Evolutionary conservation across 2,888 invertebrate species (phyloP).

Genomic region (Nomada goodeniana): DNA sequence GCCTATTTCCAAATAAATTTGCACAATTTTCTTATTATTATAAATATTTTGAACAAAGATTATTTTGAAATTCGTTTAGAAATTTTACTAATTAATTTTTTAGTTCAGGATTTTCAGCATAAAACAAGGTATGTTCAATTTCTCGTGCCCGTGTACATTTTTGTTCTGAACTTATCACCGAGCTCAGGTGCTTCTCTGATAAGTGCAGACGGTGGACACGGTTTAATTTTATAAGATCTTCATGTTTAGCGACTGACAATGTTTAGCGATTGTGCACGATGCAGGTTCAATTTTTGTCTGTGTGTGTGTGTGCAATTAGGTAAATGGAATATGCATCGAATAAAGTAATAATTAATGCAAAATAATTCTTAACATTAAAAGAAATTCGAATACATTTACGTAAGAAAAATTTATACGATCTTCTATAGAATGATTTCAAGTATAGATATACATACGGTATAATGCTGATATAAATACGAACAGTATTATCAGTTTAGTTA

Average conservation of each 20-base stretch:
- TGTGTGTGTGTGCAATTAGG: slow-evolving; percentile 8
- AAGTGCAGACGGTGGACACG: background rate
- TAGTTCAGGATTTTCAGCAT: slow-evolving; percentile 24
- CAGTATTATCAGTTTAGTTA: no score
- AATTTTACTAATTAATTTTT: background rate
- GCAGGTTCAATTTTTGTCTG: background rate
- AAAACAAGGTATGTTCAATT: background rate
- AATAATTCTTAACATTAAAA: background rate
- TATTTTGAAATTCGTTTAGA: background rate
- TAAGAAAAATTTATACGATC: no score
- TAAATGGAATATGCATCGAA: background rate
- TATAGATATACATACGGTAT: background rate
- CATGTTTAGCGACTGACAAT: slow-evolving; percentile 6
- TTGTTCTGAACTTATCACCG: background rate
- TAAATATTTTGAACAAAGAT: background rate
- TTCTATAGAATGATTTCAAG: no score
- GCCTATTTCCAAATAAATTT: no score
- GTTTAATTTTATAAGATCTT: background rate
- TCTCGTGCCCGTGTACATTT: slow-evolving; percentile 7
- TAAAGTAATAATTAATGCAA: background rate
- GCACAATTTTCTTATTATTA: no score
- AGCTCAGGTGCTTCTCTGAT: slow-evolving; percentile 9
- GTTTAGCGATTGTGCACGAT: background rate
- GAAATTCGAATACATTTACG: background rate
- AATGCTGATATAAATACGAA: no score